Evolutionary conservation across 2,888 invertebrate species (phyloP).

Genomic region (Drosophila maculinotata): DNA sequence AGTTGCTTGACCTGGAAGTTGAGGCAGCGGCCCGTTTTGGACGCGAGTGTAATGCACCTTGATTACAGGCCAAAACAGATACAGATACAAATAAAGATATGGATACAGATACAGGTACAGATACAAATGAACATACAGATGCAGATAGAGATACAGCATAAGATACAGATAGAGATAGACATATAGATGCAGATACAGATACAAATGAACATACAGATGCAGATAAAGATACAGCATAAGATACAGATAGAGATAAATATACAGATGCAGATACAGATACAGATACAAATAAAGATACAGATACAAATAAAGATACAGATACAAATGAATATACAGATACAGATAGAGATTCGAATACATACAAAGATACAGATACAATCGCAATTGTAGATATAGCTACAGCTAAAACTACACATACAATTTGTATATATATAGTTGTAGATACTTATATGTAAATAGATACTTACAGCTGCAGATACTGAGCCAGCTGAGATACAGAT

Average conservation of each 20-base stretch:
- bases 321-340: no score
- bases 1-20: slow-evolving; percentile 75
- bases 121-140: neutral
- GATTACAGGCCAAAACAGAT: slow-evolving; percentile 32
- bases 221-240: neutral
- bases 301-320: no score
- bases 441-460: no score
- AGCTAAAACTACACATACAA: no score
- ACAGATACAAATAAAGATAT: neutral
- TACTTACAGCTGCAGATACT: no score
- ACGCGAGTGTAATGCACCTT: slow-evolving; percentile 54
- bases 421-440: no score
- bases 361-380: no score
- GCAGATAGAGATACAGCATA: neutral
- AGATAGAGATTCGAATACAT: no score
- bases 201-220: neutral
- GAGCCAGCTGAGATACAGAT: no score
- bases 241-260: neutral
- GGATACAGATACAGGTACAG: slow-evolving; percentile 9
- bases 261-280: neutral
- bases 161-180: neutral
- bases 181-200: neutral
- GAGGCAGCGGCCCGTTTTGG: slow-evolving; percentile 24
- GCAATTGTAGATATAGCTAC: no score
- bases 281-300: no score